Evolutionary conservation across 2,113 vertebrate genomes (phyloP).

Genomic region (Tautogolabrus adspersus): DNA sequence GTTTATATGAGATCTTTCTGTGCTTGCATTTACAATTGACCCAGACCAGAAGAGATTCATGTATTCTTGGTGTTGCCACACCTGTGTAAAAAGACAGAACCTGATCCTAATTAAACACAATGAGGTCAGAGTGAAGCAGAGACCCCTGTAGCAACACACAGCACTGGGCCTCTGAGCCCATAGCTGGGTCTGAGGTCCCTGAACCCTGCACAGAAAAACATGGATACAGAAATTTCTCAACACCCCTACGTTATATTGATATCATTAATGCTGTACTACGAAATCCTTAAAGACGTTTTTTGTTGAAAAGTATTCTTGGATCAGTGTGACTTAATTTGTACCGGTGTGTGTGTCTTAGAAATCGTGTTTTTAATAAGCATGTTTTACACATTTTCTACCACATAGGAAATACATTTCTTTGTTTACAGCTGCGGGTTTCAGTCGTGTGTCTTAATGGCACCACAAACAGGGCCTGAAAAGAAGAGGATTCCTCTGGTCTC

Average conservation of each 20-base stretch:
- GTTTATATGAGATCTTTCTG: not conserved
- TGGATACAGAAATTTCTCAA: not conserved
- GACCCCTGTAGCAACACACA: constrained; percentile 51
- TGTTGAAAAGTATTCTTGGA: too few relatives aligned
- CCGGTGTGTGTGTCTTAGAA: too few relatives aligned
- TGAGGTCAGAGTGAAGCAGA: constrained; percentile 37
- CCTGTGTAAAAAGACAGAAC: constrained; percentile 30
- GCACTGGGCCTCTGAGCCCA: constrained; percentile 27
- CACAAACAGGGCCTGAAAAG: not conserved
- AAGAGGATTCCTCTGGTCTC: not conserved
- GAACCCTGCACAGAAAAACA: constrained; percentile 1
- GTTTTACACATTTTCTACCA: too few relatives aligned
- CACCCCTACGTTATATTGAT: too few relatives aligned
- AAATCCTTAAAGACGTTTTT: too few relatives aligned
- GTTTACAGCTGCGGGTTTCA: constrained; percentile 9
- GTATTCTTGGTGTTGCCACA: constrained; percentile 25
- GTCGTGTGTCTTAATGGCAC: not conserved
- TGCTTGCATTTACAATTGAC: constrained; percentile 4
- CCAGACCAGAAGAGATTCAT: constrained; percentile 35
- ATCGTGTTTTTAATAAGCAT: too few relatives aligned
- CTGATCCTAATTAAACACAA: constrained; percentile 62
- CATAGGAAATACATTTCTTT: not conserved
- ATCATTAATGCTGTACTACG: too few relatives aligned
- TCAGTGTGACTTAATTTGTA: too few relatives aligned
- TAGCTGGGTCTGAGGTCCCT: constrained; percentile 22